phyloP scores from a whole-genome alignment of 2,797 vertebrate species.

The Euthynnus affinis region DNA sequence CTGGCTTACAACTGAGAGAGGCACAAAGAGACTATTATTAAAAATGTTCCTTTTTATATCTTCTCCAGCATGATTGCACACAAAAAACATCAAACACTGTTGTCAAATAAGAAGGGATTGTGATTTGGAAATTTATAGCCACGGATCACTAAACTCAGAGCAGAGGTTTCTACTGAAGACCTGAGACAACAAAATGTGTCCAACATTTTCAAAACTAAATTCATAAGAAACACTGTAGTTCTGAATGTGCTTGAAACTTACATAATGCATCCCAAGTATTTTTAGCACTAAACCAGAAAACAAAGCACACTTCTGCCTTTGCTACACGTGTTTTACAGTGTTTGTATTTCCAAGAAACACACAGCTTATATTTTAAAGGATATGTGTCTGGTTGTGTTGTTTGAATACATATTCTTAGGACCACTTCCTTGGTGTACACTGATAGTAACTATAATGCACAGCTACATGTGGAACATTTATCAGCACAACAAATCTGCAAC shows the following conservation, averaged over 20 bases:
- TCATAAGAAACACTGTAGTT: background rate
- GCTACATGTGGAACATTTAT: background rate
- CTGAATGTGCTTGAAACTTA: slow-evolving; percentile 6
- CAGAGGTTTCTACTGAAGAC: slow-evolving; percentile 30
- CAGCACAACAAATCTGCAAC: background rate
- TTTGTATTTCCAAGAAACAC: too few species aligned
- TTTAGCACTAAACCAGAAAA: slow-evolving; percentile 14
- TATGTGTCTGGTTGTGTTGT: too few species aligned
- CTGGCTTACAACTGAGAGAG: slow-evolving; percentile 39
- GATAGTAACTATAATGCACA: background rate
- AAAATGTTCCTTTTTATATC: slow-evolving; percentile 43
- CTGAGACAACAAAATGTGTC: slow-evolving; percentile 17
- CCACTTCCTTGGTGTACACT: background rate
- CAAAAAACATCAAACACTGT: slow-evolving; percentile 26
- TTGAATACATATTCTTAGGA: background rate
- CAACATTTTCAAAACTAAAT: slow-evolving; percentile 13
- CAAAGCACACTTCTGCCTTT: background rate
- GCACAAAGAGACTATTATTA: slow-evolving; percentile 70
- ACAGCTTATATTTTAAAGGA: too few species aligned
- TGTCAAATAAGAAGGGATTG: slow-evolving; percentile 18
- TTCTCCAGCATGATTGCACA: slow-evolving; percentile 29
- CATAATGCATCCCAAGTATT: slow-evolving; percentile 15
- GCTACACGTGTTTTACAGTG: too few species aligned
- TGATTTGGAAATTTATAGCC: slow-evolving; percentile 53
- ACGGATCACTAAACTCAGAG: slow-evolving; percentile 22